Evolutionary conservation across 2,113 vertebrate genomes (phyloP).

Genomic region (Osmerus eperlanus): DNA sequence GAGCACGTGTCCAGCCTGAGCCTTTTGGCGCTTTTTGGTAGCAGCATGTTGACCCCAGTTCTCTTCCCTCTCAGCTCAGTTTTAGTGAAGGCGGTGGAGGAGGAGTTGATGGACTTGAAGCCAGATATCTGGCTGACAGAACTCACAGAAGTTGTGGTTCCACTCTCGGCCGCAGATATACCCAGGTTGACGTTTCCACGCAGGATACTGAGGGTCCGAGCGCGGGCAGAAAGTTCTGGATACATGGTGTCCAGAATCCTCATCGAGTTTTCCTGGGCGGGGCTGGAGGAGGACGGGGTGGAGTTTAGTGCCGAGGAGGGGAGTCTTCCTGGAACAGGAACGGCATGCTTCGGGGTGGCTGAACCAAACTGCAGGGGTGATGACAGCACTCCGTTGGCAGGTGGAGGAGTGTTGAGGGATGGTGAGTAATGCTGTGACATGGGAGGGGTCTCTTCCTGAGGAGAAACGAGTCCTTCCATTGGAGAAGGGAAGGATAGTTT

Average conservation of each 20-base stretch:
- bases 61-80: conserved; percentile 72
- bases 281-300: conserved; percentile 48
- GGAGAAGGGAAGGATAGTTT: conserved; percentile 74
- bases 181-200: conserved; percentile 83
- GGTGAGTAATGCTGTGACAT: conserved; percentile 63
- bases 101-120: conserved; percentile 81
- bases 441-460: conserved; percentile 53
- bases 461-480: conserved; percentile 61
- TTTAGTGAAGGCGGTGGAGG: conserved; percentile 90
- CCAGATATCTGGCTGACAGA: conserved; percentile 70
- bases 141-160: conserved; percentile 43
- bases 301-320: conserved; percentile 69
- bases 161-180: conserved; percentile 59
- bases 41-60: neutral
- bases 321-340: conserved; percentile 89
- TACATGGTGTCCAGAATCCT: conserved; percentile 93
- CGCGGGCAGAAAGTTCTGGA: conserved; percentile 88
- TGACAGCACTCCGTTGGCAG: conserved; percentile 70
- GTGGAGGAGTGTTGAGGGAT: conserved; percentile 67
- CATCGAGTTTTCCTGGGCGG: conserved; percentile 86
- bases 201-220: conserved; percentile 88
- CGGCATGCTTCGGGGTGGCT: conserved; percentile 92
- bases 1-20: conserved; percentile 73
- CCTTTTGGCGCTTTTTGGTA: conserved; percentile 79
- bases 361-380: conserved; percentile 94